Evolutionary conservation across 2,888 invertebrate species (phyloP), one percentile per base, ranked within the genome.

Genomic region (Melanophora roralis): DNA sequence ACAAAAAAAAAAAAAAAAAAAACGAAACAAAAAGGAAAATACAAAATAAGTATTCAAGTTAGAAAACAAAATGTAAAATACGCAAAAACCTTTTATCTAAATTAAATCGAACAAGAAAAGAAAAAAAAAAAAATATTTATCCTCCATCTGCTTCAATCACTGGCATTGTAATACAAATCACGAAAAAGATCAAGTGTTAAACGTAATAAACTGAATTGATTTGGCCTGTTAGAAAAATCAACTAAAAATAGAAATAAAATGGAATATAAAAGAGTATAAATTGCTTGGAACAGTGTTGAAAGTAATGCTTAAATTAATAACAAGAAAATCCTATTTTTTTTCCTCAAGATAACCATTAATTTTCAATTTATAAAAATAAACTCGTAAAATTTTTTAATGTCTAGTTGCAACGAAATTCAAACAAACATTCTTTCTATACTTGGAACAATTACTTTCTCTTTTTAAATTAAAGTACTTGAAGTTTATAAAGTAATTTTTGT

Each of bases 41-140:
- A 27, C 27, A 5, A n/a, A n/a, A n/a, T 27, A 27, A 27, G 27
- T 27, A 27, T 27, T 5, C 3, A 6, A 27, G 27, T 27, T 27
- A 27, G 27, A 27, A 27, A 47, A 47, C 51, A 19, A 14, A 77
- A 49, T 21, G 51, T 32, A 14, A 62, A 60, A 47, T 72, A 55
- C 21, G 49, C 45, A 67, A 6, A 68, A 78, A 73, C 72, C 78
- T 78, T 73, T 78, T 78, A 73, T 68, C 72, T 55, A 68, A 78
- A 78, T 73, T 73, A 78, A 78, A 64, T 69, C 32, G 43, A 40
- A 65, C 55, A 27, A 40, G 4, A 27, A 27, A 3, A 27, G 6
- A 27, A 27, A 27, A 27, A 27, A 6, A 27, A 27, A 5, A 27
- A 27, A 27, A 27, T 6, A 27, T 36, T 45, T 19, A 19, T 19